Evolutionary conservation across 2,888 invertebrate species (phyloP).

Genomic region (Drosophila buzzatii): DNA sequence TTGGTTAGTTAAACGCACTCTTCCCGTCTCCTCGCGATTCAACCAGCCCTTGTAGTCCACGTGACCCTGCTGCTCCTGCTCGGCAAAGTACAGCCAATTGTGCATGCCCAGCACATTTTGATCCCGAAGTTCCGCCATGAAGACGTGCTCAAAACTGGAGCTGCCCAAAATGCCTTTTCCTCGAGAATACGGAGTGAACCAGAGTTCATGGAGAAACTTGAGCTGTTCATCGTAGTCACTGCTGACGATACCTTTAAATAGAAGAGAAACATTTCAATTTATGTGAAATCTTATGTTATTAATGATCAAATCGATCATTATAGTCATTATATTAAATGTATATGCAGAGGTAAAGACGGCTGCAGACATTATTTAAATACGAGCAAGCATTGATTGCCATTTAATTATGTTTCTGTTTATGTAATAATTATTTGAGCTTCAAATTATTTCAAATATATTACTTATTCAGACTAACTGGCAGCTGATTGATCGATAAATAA

Average conservation of each 20-base stretch:
- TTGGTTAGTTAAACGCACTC: constrained; percentile 51
- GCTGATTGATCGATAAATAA: no score
- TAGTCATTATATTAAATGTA: background rate
- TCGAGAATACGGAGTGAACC: constrained; percentile 81
- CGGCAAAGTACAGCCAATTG: constrained; percentile 81
- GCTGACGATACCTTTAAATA: constrained; percentile 60
- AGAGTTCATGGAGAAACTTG: constrained; percentile 71
- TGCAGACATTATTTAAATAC: no score
- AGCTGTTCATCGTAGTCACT: constrained; percentile 69
- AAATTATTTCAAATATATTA: no score
- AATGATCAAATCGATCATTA: no score
- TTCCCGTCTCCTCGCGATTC: constrained; percentile 63
- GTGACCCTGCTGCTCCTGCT: constrained; percentile 77
- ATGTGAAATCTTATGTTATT: background rate
- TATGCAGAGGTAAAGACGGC: no score
- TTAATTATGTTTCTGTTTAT: no score
- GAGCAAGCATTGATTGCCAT: no score
- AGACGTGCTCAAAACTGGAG: constrained; percentile 82
- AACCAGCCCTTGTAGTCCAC: constrained; percentile 81
- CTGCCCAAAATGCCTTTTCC: constrained; percentile 76
- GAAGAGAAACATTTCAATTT: background rate
- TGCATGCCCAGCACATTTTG: constrained; percentile 77
- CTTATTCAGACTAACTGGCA: no score
- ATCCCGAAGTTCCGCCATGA: constrained; percentile 77
- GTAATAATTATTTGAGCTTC: no score